Percentiles rank a stretch among this genome's conserved stretches.
phyloP scores from a whole-genome alignment of 1,140 invertebrate species.

The Neomicropteryx cornuta region DNA sequence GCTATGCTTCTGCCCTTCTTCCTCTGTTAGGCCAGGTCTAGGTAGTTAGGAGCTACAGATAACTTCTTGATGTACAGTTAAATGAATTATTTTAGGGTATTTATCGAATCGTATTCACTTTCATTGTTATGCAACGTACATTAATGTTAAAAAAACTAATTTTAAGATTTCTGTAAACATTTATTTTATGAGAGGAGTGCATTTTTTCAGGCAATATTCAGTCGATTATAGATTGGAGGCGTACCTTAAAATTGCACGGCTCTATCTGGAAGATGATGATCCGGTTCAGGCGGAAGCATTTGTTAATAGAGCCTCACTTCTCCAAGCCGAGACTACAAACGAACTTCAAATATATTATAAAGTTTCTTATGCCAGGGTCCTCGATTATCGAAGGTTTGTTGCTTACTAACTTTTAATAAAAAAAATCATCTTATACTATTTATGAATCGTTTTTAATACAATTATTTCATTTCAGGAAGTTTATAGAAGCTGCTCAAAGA shows the following conservation, averaged over 20 bases:
- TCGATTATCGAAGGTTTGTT: constrained; percentile 76
- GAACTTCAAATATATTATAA: constrained; percentile 95
- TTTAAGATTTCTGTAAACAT: background rate
- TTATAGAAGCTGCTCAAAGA: constrained; percentile 95
- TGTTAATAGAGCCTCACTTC: constrained; percentile 91
- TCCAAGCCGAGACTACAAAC: constrained; percentile 87
- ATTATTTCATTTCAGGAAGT: constrained; percentile 53
- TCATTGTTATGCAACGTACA: background rate
- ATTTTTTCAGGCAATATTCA: constrained; percentile 73
- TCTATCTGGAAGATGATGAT: constrained; percentile 95
- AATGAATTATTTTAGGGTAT: too few species aligned
- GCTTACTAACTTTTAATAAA: constrained; percentile 3
- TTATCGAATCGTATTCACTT: too few species aligned
- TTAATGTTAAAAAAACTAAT: background rate
- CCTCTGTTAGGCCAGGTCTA: too few species aligned
- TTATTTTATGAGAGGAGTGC: constrained; percentile 4
- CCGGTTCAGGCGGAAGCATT: constrained; percentile 94
- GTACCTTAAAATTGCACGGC: constrained; percentile 93
- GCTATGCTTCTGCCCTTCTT: background rate
- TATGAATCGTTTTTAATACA: constrained; percentile 1
- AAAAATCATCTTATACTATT: background rate
- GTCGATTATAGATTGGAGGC: constrained; percentile 96
- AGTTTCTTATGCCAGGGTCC: constrained; percentile 92
- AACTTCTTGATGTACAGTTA: too few species aligned
- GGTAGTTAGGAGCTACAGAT: too few species aligned